A percentile compares a stretch with the other conserved stretches of the same genome.
phyloP scores from a whole-genome alignment of 2,113 vertebrate species.

The Trichomycterus rosablanca region DNA sequence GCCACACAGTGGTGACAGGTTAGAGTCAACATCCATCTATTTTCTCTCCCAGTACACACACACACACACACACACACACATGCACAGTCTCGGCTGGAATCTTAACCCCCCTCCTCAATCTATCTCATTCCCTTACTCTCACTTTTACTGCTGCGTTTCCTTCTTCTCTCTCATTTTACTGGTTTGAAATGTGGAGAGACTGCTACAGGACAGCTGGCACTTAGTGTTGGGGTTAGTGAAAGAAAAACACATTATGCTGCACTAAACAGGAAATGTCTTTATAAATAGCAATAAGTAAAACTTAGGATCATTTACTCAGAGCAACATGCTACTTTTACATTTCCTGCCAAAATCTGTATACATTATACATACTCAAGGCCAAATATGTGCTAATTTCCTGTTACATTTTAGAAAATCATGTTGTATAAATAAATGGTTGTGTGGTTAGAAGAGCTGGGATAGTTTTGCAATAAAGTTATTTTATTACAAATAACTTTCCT shows the following conservation, averaged over 20 bases:
- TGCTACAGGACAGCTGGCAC: conserved; percentile 39
- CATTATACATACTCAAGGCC: no score
- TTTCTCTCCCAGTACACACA: conserved; percentile 32
- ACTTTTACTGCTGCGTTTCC: conserved; percentile 32
- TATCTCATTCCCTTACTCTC: conserved; percentile 60
- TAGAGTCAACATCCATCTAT: conserved; percentile 51
- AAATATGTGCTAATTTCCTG: no score
- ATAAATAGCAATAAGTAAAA: conserved; percentile 35
- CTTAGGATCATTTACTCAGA: conserved; percentile 27
- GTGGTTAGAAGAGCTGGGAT: no score
- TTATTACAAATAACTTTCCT: no score
- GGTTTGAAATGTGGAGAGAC: conserved; percentile 38
- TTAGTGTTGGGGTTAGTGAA: conserved; percentile 20
- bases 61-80: conserved; percentile 16
- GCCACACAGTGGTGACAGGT: conserved; percentile 49
- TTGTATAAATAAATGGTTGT: no score
- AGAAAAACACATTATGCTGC: conserved; percentile 41
- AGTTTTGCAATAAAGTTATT: no score
- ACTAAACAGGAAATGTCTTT: conserved; percentile 46
- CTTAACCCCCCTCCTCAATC: conserved; percentile 39
- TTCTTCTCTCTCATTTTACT: conserved; percentile 25
- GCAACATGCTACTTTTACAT: conserved; percentile 29
- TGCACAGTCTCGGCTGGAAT: conserved; percentile 28
- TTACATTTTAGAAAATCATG: no score
- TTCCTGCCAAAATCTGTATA: no score